Conservation (phyloP, 2,888 invertebrate species). For the Parnassius glacialis region DNA sequence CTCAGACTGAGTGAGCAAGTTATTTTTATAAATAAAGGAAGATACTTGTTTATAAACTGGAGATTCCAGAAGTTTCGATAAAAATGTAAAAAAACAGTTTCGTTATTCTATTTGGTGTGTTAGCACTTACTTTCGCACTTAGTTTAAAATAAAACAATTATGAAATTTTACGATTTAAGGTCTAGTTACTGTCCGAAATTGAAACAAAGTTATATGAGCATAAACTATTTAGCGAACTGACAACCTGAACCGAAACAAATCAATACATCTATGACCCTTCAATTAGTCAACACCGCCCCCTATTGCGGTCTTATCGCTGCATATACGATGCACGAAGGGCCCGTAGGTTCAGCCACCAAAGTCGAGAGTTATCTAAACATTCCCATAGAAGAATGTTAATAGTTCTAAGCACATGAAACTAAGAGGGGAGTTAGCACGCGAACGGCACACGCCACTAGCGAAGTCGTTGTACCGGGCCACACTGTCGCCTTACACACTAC, state of each 20-base stretch:
- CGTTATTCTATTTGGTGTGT: too few species aligned
- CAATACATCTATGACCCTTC: slow-evolving; percentile 29
- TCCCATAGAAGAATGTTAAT: slow-evolving; percentile 77
- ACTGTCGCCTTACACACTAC: slow-evolving; percentile 1
- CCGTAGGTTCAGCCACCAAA: slow-evolving; percentile 34
- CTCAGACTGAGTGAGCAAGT: too few species aligned
- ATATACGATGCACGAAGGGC: slow-evolving; percentile 33
- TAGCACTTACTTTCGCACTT: too few species aligned
- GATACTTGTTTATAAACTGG: too few species aligned
- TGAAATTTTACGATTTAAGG: too few species aligned
- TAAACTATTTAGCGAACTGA: too few species aligned
- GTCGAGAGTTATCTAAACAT: slow-evolving; percentile 68
- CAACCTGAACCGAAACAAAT: slow-evolving; percentile 22
- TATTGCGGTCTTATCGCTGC: slow-evolving; percentile 30
- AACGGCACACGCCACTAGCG: slow-evolving; percentile 54
- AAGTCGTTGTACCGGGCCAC: background rate
- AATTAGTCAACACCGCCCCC: slow-evolving; percentile 33
- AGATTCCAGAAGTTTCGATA: too few species aligned
- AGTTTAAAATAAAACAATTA: too few species aligned
- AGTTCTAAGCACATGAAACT: slow-evolving; percentile 66
- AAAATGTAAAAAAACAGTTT: too few species aligned
- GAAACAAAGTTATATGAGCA: too few species aligned
- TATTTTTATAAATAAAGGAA: too few species aligned
- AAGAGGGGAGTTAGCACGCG: slow-evolving; percentile 58
- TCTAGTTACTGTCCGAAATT: too few species aligned